phyloP scores from a whole-genome alignment of 2,113 vertebrate species.

The Megatriorchis doriae region DNA sequence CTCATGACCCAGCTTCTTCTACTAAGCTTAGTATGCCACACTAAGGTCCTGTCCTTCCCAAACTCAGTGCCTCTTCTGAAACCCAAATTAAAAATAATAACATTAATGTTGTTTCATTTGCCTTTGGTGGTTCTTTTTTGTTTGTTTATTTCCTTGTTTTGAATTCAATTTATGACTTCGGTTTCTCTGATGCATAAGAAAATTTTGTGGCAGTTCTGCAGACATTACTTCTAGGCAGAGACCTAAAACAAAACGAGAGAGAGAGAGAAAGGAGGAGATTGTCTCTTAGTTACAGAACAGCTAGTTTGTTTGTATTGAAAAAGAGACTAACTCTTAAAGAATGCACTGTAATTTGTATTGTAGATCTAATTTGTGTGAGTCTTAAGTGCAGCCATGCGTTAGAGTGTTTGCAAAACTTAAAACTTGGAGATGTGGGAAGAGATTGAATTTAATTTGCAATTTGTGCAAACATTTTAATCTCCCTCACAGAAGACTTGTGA shows the following conservation, averaged over 20 bases:
- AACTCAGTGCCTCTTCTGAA: not conserved
- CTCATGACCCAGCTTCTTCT: not conserved
- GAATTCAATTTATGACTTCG: conserved; percentile 3
- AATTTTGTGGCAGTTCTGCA: conserved; percentile 1
- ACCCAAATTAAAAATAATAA: not conserved
- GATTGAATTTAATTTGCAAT: not conserved
- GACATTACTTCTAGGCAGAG: not conserved
- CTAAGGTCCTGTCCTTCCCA: not conserved
- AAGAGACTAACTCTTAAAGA: conserved; percentile 1
- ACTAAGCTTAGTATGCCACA: not conserved
- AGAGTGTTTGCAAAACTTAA: conserved; percentile 37
- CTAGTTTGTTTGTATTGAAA: not conserved
- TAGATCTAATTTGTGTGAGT: not conserved
- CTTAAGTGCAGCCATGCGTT: not conserved
- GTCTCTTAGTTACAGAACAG: conserved; percentile 34
- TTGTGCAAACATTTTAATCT: conserved; percentile 15
- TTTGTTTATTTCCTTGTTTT: conserved; percentile 7
- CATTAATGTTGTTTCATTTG: not conserved
- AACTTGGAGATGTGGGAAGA: conserved; percentile 9
- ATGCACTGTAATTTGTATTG: not conserved
- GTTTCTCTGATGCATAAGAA: conserved; percentile 33
- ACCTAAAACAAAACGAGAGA: not conserved
- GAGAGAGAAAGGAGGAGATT: not conserved
- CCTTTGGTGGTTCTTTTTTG: not conserved
- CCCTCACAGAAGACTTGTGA: not conserved